Percentiles rank a stretch among this genome's conserved stretches.
These are phyloP conservation scores for Muscidifurax raptorellus DNA, from an alignment of 1,140 invertebrate species.

Conservation along the genomic window DNA sequence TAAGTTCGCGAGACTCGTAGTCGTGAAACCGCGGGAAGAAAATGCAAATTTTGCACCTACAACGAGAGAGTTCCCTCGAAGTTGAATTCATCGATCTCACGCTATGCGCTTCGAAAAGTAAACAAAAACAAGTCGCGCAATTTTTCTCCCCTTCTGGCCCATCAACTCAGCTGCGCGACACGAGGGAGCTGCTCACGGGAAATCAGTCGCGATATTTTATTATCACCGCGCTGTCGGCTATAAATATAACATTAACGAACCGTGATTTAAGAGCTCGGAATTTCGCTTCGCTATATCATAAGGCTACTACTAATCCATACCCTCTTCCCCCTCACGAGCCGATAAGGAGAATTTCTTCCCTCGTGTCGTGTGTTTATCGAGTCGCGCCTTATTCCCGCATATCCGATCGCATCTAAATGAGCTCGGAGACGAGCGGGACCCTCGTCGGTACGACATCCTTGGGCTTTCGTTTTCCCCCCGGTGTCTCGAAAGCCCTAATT, in stretches of 20 bases:
- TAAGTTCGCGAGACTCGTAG: not conserved
- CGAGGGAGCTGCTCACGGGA: not conserved
- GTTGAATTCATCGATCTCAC: not conserved
- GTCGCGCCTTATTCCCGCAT: not conserved
- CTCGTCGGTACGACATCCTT: not conserved
- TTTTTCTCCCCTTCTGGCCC: not conserved
- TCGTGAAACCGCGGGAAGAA: not conserved
- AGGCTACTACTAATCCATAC: no score
- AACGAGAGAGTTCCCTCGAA: not conserved
- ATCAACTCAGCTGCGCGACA: not conserved
- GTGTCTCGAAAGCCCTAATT: not conserved
- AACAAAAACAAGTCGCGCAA: not conserved
- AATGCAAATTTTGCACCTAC: not conserved
- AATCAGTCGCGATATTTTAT: slow-evolving; percentile 2
- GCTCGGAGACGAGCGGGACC: not conserved
- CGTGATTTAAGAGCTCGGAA: not conserved
- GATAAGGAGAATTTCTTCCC: not conserved
- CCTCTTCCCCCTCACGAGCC: not conserved
- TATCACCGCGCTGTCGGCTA: not conserved
- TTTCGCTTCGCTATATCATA: not conserved
- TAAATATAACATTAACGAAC: slow-evolving; percentile 36
- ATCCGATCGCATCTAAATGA: slow-evolving; percentile 33
- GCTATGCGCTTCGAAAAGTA: not conserved
- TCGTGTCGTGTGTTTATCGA: not conserved
- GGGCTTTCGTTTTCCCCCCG: not conserved